Conservation (phyloP, 1,140 invertebrate genomes). For the Aphelenchoides besseyi region DNA sequence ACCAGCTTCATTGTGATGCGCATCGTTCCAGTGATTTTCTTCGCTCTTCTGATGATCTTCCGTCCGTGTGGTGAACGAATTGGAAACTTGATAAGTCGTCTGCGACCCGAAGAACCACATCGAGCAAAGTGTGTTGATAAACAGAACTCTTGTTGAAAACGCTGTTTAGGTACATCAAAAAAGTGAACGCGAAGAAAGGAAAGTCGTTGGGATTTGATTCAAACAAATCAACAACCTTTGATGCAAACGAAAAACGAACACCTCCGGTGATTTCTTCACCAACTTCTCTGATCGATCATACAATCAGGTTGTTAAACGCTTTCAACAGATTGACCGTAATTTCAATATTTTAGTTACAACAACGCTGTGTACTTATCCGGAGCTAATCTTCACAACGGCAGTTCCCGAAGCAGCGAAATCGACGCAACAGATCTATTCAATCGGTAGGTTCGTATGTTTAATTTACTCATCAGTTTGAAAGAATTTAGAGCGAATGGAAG, state of each 20-base stretch:
- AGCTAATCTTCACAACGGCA: conserved; percentile 28
- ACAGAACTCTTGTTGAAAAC: conserved; percentile 5
- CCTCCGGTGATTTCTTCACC: conserved; percentile 12
- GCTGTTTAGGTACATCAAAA: conserved; percentile 46
- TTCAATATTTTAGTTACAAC: conserved; percentile 48
- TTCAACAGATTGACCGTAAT: not conserved
- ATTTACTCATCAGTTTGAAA: conserved; percentile 30
- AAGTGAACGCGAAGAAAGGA: conserved; percentile 35
- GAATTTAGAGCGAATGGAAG: conserved; percentile 28
- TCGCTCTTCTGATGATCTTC: conserved; percentile 28
- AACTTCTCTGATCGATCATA: conserved; percentile 17
- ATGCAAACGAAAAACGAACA: conserved; percentile 30
- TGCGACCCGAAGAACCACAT: conserved; percentile 33
- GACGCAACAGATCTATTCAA: conserved; percentile 32
- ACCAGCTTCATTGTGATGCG: conserved; percentile 44
- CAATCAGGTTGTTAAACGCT: not conserved
- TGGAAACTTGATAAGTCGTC: conserved; percentile 31
- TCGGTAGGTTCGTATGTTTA: not conserved
- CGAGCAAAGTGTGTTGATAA: conserved; percentile 37
- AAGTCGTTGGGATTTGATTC: conserved; percentile 30
- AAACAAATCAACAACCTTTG: conserved; percentile 42
- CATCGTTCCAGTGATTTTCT: conserved; percentile 38
- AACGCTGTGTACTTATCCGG: conserved; percentile 57
- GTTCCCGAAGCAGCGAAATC: conserved; percentile 49
- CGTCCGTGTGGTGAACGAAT: conserved; percentile 41